phyloP scores from a whole-genome alignment of 1,140 invertebrate species.

The Drosophila kepulauana region DNA sequence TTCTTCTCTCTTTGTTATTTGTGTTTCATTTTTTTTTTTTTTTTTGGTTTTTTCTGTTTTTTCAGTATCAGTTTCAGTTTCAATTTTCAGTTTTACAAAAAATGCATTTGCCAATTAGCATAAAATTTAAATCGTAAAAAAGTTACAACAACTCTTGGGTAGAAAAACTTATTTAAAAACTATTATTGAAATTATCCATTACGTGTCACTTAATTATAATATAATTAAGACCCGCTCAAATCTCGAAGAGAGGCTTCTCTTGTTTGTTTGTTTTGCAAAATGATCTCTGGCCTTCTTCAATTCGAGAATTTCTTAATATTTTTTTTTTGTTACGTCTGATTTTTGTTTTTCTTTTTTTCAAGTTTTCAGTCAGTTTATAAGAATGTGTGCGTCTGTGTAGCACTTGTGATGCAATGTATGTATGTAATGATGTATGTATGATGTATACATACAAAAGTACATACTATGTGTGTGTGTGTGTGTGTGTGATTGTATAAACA shows the following conservation, averaged over 20 bases:
- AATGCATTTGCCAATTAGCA: conserved; percentile 72
- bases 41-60: not conserved
- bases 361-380: conserved; percentile 61
- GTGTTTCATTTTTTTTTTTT: not conserved
- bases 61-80: conserved; percentile 28
- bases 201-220: conserved; percentile 51
- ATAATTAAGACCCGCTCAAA: conserved; percentile 15
- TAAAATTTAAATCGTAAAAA: conserved; percentile 77
- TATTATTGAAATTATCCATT: conserved; percentile 77
- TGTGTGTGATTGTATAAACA: conserved; percentile 70
- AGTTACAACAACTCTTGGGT: conserved; percentile 75
- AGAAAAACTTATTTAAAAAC: conserved; percentile 82
- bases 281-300: conserved; percentile 35
- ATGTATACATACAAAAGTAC: conserved; percentile 12
- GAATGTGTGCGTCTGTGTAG: conserved; percentile 30
- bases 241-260: conserved; percentile 10
- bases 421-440: not conserved
- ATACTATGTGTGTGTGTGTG: conserved; percentile 1
- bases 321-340: conserved; percentile 30
- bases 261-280: conserved; percentile 36
- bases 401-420: conserved; percentile 22
- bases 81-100: conserved; percentile 52
- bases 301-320: conserved; percentile 10
- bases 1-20: no score
- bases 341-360: conserved; percentile 36